Evolutionary conservation across 2,113 vertebrate species (phyloP).

Genomic region (Euleptes europaea): DNA sequence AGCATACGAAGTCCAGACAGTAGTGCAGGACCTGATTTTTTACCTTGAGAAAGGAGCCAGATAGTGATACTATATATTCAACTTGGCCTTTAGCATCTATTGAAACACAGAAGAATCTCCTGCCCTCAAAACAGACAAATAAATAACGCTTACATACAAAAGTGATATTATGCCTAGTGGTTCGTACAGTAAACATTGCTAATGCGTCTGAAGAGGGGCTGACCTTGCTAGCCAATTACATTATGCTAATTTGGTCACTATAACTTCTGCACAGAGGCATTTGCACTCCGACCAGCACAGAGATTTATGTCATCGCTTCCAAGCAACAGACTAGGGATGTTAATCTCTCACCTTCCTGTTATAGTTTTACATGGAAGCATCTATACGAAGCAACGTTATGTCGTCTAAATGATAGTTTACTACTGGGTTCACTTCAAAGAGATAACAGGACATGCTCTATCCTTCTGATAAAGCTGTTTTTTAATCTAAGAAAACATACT

Average conservation of each 20-base stretch:
- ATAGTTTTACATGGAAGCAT: neutral
- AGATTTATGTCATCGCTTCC: slow-evolving; percentile 68
- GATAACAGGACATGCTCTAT: slow-evolving; percentile 1
- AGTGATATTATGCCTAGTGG: slow-evolving; percentile 50
- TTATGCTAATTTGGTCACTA: slow-evolving; percentile 72
- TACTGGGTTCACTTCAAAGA: slow-evolving; percentile 39
- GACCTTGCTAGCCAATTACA: slow-evolving; percentile 74
- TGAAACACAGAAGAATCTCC: slow-evolving; percentile 19
- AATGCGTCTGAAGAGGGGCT: slow-evolving; percentile 63
- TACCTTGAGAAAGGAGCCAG: neutral
- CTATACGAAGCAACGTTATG: slow-evolving; percentile 22
- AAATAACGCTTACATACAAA: slow-evolving; percentile 38
- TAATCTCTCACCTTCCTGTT: slow-evolving; percentile 57
- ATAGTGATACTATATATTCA: neutral
- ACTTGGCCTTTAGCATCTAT: neutral
- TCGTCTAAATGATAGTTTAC: slow-evolving; percentile 46
- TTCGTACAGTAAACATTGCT: slow-evolving; percentile 58
- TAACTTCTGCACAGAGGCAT: slow-evolving; percentile 65
- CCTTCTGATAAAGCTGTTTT: slow-evolving; percentile 35
- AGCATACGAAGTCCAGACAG: neutral
- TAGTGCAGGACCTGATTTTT: neutral
- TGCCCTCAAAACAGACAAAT: neutral
- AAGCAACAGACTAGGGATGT: slow-evolving; percentile 40
- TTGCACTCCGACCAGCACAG: slow-evolving; percentile 54
- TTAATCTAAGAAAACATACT: slow-evolving; percentile 49